These are phyloP conservation scores for Cheilosia vernalis DNA, from an alignment of 2,888 invertebrate species.

Conservation along the genomic window DNA sequence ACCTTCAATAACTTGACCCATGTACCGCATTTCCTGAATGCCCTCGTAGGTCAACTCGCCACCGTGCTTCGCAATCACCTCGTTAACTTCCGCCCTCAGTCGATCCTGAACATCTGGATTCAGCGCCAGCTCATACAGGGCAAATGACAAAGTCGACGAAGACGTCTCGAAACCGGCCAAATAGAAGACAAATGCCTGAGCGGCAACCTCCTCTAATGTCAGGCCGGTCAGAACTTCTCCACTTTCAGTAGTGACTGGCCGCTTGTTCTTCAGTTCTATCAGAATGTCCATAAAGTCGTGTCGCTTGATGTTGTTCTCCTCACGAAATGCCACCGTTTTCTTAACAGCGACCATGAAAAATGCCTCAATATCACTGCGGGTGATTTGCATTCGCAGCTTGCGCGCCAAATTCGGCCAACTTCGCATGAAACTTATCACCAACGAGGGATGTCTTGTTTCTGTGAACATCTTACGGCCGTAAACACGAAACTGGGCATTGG, in stretches of 20 bases:
- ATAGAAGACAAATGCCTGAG: no score
- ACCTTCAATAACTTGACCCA: no score
- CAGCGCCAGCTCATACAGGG: no score
- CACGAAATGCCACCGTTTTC: conserved; percentile 81
- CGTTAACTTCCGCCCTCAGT: no score
- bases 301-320: conserved; percentile 79
- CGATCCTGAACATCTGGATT: no score
- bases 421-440: conserved; percentile 76
- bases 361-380: conserved; percentile 70
- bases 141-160: no score
- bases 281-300: conserved; percentile 84
- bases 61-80: no score
- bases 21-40: no score
- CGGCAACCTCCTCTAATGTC: conserved; percentile 83
- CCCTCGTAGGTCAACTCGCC: no score
- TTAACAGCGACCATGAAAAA: conserved; percentile 82
- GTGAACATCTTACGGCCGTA: conserved; percentile 78
- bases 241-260: background rate
- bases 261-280: conserved; percentile 81
- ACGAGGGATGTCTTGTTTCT: conserved; percentile 58
- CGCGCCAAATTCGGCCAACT: conserved; percentile 76
- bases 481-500: conserved; percentile 81
- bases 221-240: conserved; percentile 66
- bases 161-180: no score
- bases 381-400: background rate